phyloP scores from a whole-genome alignment of 1,140 invertebrate genomes.

The Maconellicoccus hirsutus region DNA sequence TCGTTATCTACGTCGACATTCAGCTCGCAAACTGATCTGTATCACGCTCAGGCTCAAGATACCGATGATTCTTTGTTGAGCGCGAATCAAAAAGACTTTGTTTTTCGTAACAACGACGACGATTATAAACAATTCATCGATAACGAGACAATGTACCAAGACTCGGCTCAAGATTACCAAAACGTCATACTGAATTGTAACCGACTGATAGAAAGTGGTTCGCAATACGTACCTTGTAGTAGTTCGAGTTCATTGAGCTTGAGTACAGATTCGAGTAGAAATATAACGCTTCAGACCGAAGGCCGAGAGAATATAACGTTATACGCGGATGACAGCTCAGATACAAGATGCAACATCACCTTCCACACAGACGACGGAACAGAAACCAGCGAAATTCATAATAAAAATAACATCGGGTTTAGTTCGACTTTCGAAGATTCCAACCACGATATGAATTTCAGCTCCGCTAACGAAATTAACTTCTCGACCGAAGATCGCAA shows the following conservation, averaged over 20 bases:
- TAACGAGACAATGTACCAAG: neutral
- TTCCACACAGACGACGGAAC: neutral
- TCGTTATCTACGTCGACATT: constrained; percentile 39
- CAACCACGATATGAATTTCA: neutral
- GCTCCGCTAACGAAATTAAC: neutral
- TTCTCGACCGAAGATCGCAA: neutral
- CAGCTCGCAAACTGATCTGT: neutral
- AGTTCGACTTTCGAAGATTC: neutral
- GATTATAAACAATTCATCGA: neutral
- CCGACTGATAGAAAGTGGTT: neutral
- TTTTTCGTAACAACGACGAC: neutral
- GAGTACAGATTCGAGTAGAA: neutral
- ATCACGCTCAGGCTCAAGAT: neutral
- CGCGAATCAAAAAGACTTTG: neutral
- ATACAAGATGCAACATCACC: neutral
- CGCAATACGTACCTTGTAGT: neutral
- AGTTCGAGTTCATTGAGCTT: neutral
- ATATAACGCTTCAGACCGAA: neutral
- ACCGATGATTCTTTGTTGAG: neutral
- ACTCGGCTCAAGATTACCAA: neutral
- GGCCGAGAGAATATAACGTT: neutral
- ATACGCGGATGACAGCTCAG: neutral
- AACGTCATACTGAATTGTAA: neutral
- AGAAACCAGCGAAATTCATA: neutral
- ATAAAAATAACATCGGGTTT: neutral